phyloP scores from a whole-genome alignment of 2,113 vertebrate genomes.

The Formicarius rufipectus region DNA sequence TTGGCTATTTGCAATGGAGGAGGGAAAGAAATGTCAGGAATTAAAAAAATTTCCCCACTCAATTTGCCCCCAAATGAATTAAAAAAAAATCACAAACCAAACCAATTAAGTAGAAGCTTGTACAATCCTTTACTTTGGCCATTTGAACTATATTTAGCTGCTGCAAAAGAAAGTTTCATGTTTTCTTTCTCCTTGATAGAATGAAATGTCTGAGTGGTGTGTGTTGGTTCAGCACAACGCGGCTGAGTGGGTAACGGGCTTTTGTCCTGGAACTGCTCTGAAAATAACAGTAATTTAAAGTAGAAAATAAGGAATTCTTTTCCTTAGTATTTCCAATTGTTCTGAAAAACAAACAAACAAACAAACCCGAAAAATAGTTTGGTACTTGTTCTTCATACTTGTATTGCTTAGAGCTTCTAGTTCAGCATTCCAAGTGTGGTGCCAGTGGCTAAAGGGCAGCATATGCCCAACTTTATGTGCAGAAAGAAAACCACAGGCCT shows the following conservation, averaged over 20 bases:
- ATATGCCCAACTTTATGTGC: background rate
- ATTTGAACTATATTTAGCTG: background rate
- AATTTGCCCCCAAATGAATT: background rate
- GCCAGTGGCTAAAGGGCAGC: background rate
- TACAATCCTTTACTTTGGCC: background rate
- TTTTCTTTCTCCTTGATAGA: background rate
- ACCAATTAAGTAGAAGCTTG: background rate
- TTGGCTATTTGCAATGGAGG: background rate
- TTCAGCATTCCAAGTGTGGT: background rate
- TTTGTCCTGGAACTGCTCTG: rapidly evolving
- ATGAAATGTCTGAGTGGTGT: background rate
- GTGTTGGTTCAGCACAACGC: background rate
- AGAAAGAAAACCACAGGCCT: background rate
- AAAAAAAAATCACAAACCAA: background rate
- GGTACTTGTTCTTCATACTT: background rate
- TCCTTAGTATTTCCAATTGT: background rate
- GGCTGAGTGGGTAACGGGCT: background rate
- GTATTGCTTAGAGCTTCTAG: background rate
- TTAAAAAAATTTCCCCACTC: background rate
- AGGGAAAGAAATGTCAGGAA: background rate
- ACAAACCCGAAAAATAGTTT: background rate
- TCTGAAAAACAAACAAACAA: background rate
- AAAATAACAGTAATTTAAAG: background rate
- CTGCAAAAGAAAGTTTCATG: background rate
- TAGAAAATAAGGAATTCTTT: background rate